phyloP scores from a whole-genome alignment of 2,888 invertebrate genomes.

The Brachylomia viminalis region DNA sequence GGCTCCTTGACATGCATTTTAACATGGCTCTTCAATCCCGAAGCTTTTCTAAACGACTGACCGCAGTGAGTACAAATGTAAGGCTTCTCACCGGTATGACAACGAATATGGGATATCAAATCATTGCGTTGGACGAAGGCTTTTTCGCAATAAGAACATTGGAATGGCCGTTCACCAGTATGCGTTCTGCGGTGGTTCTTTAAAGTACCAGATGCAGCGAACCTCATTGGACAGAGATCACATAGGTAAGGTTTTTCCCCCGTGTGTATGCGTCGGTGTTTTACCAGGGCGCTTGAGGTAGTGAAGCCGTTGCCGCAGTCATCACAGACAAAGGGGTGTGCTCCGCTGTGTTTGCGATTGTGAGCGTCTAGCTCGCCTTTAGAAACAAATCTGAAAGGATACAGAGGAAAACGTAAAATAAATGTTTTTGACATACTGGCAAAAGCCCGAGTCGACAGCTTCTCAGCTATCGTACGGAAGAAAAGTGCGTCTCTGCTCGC shows the following conservation, averaged over 20 bases:
- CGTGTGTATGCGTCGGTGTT: constrained; percentile 90
- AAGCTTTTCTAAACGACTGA: constrained; percentile 88
- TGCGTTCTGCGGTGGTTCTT: constrained; percentile 91
- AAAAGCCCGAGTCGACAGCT: no score
- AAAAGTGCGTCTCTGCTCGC: no score
- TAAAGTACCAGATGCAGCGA: constrained; percentile 90
- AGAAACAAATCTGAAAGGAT: constrained; percentile 82
- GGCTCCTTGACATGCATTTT: constrained; percentile 80
- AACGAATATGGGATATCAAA: constrained; percentile 89
- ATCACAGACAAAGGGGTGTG: constrained; percentile 91
- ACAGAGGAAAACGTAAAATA: no score
- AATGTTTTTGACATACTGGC: no score
- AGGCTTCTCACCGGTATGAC: constrained; percentile 89
- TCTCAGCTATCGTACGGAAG: no score
- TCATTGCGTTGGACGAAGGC: constrained; percentile 91
- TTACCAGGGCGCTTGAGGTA: constrained; percentile 90
- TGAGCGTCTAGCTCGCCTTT: constrained; percentile 91
- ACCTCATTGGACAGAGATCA: constrained; percentile 90
- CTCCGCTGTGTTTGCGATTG: constrained; percentile 90
- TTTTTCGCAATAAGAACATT: constrained; percentile 90
- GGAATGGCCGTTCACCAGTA: constrained; percentile 91
- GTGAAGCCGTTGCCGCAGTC: constrained; percentile 90
- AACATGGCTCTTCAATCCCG: constrained; percentile 88
- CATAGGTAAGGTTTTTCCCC: constrained; percentile 91
- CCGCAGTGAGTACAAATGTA: constrained; percentile 87